These are phyloP conservation scores for Drosophila tanythrix DNA, from an alignment of 2,888 invertebrate species.

Conservation along the genomic window DNA sequence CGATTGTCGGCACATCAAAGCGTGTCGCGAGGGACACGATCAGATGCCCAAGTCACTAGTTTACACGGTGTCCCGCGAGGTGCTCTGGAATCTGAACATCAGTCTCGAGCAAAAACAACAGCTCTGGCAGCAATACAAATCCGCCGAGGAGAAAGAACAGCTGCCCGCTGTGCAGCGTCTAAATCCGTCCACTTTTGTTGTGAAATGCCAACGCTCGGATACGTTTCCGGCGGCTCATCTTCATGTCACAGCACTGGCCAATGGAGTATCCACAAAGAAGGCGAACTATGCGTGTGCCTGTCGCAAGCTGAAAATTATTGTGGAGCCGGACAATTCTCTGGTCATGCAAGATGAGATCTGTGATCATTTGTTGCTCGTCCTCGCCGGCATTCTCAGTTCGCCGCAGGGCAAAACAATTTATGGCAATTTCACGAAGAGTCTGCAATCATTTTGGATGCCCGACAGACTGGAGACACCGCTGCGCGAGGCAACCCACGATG, in stretches of 20 bases:
- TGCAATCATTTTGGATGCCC: conserved; percentile 82
- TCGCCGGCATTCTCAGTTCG: conserved; percentile 82
- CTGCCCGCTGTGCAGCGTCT: conserved; percentile 82
- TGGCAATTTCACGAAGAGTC: conserved; percentile 76
- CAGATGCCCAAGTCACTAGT: conserved; percentile 71
- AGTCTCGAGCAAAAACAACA: conserved; percentile 74
- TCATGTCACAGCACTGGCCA: conserved; percentile 79
- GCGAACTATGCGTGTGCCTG: conserved; percentile 81
- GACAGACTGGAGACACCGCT: conserved; percentile 71
- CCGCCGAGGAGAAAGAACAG: conserved; percentile 64
- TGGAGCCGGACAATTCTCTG: conserved; percentile 83
- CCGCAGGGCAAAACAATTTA: conserved; percentile 73
- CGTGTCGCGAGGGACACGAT: conserved; percentile 58
- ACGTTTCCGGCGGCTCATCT: conserved; percentile 82
- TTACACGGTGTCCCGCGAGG: conserved; percentile 74
- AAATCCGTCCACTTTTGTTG: conserved; percentile 81
- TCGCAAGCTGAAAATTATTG: conserved; percentile 82
- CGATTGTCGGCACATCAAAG: conserved; percentile 82
- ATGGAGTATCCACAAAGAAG: conserved; percentile 65
- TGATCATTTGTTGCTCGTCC: conserved; percentile 82
- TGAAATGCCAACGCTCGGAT: conserved; percentile 79
- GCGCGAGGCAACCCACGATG: conserved; percentile 56
- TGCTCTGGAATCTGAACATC: conserved; percentile 82
- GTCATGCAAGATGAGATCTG: conserved; percentile 84
- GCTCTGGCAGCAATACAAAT: conserved; percentile 81